Evolutionary conservation across 2,888 invertebrate genomes (phyloP), one percentile per base, ranked within the genome.

Genomic region (Theretra japonica): DNA sequence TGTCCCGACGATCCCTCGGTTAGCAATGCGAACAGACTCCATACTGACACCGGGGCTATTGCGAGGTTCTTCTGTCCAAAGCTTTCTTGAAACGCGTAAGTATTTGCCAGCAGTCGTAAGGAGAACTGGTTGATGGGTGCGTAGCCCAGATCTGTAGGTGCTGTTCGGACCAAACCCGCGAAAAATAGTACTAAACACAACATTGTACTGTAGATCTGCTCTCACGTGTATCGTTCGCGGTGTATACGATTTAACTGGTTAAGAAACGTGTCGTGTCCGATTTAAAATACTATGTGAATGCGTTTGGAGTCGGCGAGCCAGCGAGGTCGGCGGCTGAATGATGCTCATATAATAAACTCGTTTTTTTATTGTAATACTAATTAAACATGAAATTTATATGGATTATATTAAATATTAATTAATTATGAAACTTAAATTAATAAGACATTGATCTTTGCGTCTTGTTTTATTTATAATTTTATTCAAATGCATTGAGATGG

Each of bases 1-100:
- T 91, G 87, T 1, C 93, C 93, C 0, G 93, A 81, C 0, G 93
- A 90, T 70, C 92, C 93, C 83, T 94, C 93, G 4, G 94, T 91
- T 21, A 94, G 80, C 8, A 94, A 78, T 0, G 94, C 83, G 77
- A 93, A 91, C 30, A 93, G 83, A 70, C 89, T 92, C 94, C 94
- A 94, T 3, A 93, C 83, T 0, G 94, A 94, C 1, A 94, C 73
- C 0, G 94, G 94, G 2, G 94, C 92, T 69, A 93, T 77, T 0
- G 89, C 93, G 8, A 91, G 79, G 75, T 94, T 94, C 41, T 86
- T 88, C 1, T 77, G 83, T 2, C 89, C 92, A 71, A 90, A 92
- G 76, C 87, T 90, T 4, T 93, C 91, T 86, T 91, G 89, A 53
- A 81, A 88, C 5, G 89, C 85, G 78, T 90, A 90, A 2, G 90